Evolutionary conservation across 2,888 invertebrate species (phyloP).

Genomic region (Sphinx pinastri): DNA sequence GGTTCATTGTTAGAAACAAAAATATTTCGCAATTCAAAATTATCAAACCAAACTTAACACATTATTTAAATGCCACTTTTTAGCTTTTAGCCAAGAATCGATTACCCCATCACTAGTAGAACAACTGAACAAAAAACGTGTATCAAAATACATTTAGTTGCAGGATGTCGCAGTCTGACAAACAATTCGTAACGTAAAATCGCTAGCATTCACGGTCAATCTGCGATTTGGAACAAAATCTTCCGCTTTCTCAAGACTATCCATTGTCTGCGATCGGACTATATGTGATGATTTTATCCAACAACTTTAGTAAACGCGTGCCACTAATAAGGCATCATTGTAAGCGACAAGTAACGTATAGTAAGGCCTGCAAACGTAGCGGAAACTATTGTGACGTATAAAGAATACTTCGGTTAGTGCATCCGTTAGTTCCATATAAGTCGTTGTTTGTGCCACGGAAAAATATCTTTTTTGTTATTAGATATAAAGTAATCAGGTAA

Average conservation of each 20-base stretch:
- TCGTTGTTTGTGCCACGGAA: constrained; percentile 31
- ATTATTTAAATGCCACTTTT: not conserved
- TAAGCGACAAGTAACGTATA: constrained; percentile 63
- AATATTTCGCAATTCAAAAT: not conserved
- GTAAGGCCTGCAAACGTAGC: constrained; percentile 62
- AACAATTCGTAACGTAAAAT: constrained; percentile 12
- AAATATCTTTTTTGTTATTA: constrained; percentile 38
- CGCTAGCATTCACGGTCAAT: constrained; percentile 59
- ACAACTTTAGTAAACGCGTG: constrained; percentile 45
- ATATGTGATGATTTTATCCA: constrained; percentile 37
- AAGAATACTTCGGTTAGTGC: constrained; percentile 63
- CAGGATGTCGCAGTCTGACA: constrained; percentile 11
- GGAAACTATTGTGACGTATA: constrained; percentile 71
- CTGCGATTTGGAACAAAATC: constrained; percentile 60
- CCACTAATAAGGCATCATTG: constrained; percentile 50
- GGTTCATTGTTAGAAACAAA: not conserved
- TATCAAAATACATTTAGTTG: constrained; percentile 13
- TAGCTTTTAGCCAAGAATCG: not conserved
- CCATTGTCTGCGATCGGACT: constrained; percentile 44
- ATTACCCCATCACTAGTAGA: not conserved
- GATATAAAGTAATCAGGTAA: constrained; percentile 37
- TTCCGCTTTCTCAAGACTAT: constrained; percentile 60
- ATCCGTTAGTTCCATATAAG: constrained; percentile 74
- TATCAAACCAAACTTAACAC: not conserved
- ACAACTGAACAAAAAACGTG: not conserved